Conservation (phyloP, 2,797 vertebrate genomes). For the Mormyrops boulengeri region DNA sequence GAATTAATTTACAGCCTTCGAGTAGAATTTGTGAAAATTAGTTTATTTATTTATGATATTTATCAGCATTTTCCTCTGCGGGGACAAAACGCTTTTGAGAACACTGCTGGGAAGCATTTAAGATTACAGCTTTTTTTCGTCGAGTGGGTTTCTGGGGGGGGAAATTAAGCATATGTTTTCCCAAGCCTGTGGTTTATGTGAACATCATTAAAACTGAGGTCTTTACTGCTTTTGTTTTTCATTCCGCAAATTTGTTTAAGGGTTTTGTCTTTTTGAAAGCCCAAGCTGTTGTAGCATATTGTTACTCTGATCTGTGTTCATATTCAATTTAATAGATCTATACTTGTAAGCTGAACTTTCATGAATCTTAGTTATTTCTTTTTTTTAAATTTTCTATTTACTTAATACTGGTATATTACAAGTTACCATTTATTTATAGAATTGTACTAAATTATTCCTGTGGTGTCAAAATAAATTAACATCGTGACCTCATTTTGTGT, state of each 20-base stretch:
- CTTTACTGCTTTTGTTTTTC: slow-evolving; percentile 9
- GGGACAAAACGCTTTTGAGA: background rate
- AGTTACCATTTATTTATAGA: background rate
- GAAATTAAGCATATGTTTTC: slow-evolving; percentile 30
- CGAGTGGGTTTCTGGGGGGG: slow-evolving; percentile 18
- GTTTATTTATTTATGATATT: background rate
- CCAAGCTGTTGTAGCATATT: background rate
- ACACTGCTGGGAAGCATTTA: background rate
- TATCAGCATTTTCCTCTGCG: background rate
- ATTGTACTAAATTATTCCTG: background rate
- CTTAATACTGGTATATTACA: background rate
- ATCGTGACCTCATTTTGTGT: background rate
- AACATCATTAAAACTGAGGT: slow-evolving; percentile 42
- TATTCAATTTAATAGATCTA: background rate
- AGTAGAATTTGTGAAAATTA: background rate
- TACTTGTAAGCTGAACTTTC: background rate
- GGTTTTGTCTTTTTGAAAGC: background rate
- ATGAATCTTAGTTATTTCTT: background rate
- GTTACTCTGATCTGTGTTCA: background rate
- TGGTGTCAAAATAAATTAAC: background rate
- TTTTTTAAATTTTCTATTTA: background rate
- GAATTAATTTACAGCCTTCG: background rate
- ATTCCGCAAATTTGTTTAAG: slow-evolving; percentile 30
- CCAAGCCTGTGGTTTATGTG: slow-evolving; percentile 26
- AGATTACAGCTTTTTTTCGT: slow-evolving; percentile 7